Conservation (phyloP, 2,888 invertebrate genomes). For the Drosophila formosana region DNA sequence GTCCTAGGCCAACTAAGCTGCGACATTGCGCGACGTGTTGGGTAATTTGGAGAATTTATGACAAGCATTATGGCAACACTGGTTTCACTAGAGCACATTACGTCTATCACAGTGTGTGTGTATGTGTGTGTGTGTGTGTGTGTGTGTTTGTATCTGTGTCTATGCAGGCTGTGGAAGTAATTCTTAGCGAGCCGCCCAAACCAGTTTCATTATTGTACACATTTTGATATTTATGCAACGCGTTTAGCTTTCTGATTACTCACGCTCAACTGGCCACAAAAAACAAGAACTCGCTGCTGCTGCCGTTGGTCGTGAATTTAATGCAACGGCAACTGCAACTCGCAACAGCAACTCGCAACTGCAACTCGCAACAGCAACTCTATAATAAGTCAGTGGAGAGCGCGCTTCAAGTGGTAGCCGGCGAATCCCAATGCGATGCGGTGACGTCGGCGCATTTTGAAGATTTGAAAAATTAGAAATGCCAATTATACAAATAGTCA, state of each 20-base stretch:
- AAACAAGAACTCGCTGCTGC: conserved; percentile 45
- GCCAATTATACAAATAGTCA: conserved; percentile 80
- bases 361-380: conserved; percentile 32
- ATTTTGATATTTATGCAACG: conserved; percentile 76
- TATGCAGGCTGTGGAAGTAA: conserved; percentile 37
- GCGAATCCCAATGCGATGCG: conserved; percentile 45
- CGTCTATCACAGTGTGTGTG: conserved; percentile 20
- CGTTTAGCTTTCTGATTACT: conserved; percentile 80
- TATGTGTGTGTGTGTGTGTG: conserved; percentile 16
- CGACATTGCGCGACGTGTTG: conserved; percentile 65
- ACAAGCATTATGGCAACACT: conserved; percentile 79
- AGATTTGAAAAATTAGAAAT: conserved; percentile 77
- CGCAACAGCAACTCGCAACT: conserved; percentile 13
- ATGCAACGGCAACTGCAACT: neutral
- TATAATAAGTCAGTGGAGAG: conserved; percentile 60
- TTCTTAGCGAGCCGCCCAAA: conserved; percentile 70
- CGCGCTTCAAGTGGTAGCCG: conserved; percentile 36
- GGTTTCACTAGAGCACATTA: conserved; percentile 45
- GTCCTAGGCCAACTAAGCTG: conserved; percentile 48
- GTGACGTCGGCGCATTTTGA: conserved; percentile 61
- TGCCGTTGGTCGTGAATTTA: conserved; percentile 71
- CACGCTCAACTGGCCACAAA: conserved; percentile 69
- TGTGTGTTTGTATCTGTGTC: conserved; percentile 19
- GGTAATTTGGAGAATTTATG: conserved; percentile 83
- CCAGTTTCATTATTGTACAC: conserved; percentile 75